Evolutionary conservation across 2,113 vertebrate genomes (phyloP).

Genomic region (Chamaea fasciata): DNA sequence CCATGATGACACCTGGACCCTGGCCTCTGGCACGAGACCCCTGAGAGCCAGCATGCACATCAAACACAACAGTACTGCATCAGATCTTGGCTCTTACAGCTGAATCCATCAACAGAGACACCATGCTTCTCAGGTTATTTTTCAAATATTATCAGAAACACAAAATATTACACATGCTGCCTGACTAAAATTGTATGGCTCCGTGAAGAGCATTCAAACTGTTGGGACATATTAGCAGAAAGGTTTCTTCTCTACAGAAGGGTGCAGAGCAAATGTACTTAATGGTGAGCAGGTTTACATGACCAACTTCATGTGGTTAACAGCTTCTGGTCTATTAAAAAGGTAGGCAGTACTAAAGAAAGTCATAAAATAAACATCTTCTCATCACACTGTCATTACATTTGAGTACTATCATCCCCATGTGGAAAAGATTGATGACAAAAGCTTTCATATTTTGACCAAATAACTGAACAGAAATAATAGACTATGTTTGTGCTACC

Average conservation of each 20-base stretch:
- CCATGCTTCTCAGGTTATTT: rapidly evolving
- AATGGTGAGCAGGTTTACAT: neutral
- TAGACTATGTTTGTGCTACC: neutral
- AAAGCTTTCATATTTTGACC: neutral
- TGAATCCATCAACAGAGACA: neutral
- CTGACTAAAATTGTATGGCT: neutral
- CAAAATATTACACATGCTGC: neutral
- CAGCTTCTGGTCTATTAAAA: neutral
- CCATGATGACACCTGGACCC: no score
- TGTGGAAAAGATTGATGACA: neutral
- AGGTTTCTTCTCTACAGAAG: neutral
- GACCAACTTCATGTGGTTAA: neutral
- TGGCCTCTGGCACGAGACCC: neutral
- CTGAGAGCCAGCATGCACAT: no score
- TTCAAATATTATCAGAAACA: neutral
- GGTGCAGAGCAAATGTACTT: neutral
- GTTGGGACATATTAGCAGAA: neutral
- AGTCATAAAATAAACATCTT: neutral
- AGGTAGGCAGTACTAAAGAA: neutral
- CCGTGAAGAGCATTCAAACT: neutral
- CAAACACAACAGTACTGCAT: neutral
- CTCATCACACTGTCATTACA: rapidly evolving
- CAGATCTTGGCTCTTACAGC: rapidly evolving
- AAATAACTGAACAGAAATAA: neutral
- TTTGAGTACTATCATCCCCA: neutral